These are phyloP conservation scores for Spinibarbus caldwelli DNA, from an alignment of 2,797 vertebrate species.

Conservation along the genomic window DNA sequence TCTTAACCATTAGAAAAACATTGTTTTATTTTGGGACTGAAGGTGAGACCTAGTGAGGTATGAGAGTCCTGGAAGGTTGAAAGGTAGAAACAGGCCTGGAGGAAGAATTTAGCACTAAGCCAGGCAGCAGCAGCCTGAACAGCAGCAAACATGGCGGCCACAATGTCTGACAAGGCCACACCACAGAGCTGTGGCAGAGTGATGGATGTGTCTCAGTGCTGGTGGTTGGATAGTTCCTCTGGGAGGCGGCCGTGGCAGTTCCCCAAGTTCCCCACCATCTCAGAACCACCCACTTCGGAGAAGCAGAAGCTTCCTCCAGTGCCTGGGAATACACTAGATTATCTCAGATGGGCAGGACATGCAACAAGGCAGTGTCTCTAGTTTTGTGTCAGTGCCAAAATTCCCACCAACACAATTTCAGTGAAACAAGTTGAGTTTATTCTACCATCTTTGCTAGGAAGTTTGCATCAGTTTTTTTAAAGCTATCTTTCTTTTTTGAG, in stretches of 20 bases:
- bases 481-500: neutral
- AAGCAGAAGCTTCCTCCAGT: conserved; percentile 18
- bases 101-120: conserved; percentile 25
- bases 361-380: conserved; percentile 56
- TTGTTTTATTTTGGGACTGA: neutral
- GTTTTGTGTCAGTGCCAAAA: conserved; percentile 49
- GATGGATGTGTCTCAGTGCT: conserved; percentile 32
- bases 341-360: conserved; percentile 49
- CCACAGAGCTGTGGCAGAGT: conserved; percentile 19
- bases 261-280: conserved; percentile 31
- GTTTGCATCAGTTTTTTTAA: neutral
- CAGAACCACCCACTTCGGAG: conserved; percentile 46
- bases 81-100: conserved; percentile 59
- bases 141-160: conserved; percentile 13
- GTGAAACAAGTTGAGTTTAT: neutral
- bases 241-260: conserved; percentile 39
- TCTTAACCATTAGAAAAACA: neutral
- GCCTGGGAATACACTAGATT: conserved; percentile 1
- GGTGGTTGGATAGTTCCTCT: conserved; percentile 23
- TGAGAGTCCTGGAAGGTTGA: conserved; percentile 38
- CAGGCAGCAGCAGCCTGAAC: neutral
- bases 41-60: conserved; percentile 3
- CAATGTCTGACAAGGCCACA: conserved; percentile 26
- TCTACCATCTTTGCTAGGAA: neutral
- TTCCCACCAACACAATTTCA: conserved; percentile 60